Percentiles rank a stretch among this genome's conserved stretches.
Evolutionary conservation across 1,140 invertebrate species (phyloP).

Genomic region (Charaxes varanes): DNA sequence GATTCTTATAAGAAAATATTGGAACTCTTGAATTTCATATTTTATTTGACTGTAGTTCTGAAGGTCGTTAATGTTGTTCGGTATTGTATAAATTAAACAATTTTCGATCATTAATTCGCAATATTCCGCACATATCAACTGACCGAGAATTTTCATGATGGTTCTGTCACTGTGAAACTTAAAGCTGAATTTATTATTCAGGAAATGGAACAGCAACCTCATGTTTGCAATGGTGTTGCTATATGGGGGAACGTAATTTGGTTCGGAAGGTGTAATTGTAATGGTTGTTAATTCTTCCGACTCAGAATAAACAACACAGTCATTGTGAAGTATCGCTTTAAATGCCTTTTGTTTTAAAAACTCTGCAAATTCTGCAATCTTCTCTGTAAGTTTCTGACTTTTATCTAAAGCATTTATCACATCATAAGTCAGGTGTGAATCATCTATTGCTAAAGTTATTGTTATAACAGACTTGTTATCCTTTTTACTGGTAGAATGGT

Average conservation of each 20-base stretch:
- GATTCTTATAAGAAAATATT: slow-evolving; percentile 76
- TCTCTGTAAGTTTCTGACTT: slow-evolving; percentile 63
- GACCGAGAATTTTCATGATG: slow-evolving; percentile 78
- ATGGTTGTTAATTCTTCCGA: slow-evolving; percentile 63
- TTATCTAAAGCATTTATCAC: slow-evolving; percentile 69
- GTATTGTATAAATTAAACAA: slow-evolving; percentile 85
- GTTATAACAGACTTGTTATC: slow-evolving; percentile 37
- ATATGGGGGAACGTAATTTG: slow-evolving; percentile 70
- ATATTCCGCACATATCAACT: slow-evolving; percentile 77
- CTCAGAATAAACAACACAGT: slow-evolving; percentile 69
- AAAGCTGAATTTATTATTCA: slow-evolving; percentile 76
- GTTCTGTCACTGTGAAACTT: slow-evolving; percentile 65
- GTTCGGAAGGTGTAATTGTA: slow-evolving; percentile 49
- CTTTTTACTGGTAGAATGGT: slow-evolving; percentile 25
- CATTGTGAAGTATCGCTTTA: slow-evolving; percentile 71
- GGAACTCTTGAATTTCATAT: slow-evolving; percentile 79
- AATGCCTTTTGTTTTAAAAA: slow-evolving; percentile 74
- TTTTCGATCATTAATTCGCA: slow-evolving; percentile 81
- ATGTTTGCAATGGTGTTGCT: slow-evolving; percentile 78
- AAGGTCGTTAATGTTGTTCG: slow-evolving; percentile 81
- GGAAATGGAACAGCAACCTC: slow-evolving; percentile 75
- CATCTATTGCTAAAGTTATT: slow-evolving; percentile 48
- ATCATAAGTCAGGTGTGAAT: slow-evolving; percentile 49
- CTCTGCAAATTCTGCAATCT: slow-evolving; percentile 68
- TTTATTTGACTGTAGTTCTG: slow-evolving; percentile 79